Evolutionary conservation across 2,888 invertebrate species (phyloP).

Genomic region (Merodon equestris): DNA sequence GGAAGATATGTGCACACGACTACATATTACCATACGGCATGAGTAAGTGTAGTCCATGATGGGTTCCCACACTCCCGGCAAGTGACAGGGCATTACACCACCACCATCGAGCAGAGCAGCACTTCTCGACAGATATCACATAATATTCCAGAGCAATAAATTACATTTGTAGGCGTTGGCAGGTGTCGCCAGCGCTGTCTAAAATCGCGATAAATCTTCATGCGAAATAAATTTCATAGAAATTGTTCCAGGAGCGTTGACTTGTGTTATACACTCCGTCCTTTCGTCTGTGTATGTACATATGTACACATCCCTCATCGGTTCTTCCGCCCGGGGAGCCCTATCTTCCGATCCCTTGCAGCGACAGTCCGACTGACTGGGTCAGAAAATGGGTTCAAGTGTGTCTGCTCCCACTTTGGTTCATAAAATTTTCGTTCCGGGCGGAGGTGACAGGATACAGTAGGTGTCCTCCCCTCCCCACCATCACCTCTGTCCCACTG

Average conservation of each 20-base stretch:
- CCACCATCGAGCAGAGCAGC: slow-evolving; percentile 40
- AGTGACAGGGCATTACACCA: slow-evolving; percentile 57
- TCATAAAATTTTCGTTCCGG: slow-evolving; percentile 60
- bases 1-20: slow-evolving; percentile 52
- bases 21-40: no score
- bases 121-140: slow-evolving; percentile 70
- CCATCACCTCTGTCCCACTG: not conserved
- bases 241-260: slow-evolving; percentile 76
- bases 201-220: slow-evolving; percentile 80
- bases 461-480: not conserved
- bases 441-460: not conserved
- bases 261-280: slow-evolving; percentile 27
- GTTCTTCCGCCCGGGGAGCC: no score
- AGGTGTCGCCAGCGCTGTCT: slow-evolving; percentile 80
- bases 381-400: slow-evolving; percentile 65
- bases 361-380: slow-evolving; percentile 50
- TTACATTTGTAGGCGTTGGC: slow-evolving; percentile 80
- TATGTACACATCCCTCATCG: not conserved
- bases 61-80: slow-evolving; percentile 55
- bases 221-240: slow-evolving; percentile 79
- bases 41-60: slow-evolving; percentile 34
- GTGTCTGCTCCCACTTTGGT: slow-evolving; percentile 56
- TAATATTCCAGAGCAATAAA: slow-evolving; percentile 76
- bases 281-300: not conserved
- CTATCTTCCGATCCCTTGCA: slow-evolving; percentile 9